Percentiles rank a stretch among this genome's conserved stretches.
Conservation (phyloP, 2,888 invertebrate species). For the Platycheirus rosarum region DNA sequence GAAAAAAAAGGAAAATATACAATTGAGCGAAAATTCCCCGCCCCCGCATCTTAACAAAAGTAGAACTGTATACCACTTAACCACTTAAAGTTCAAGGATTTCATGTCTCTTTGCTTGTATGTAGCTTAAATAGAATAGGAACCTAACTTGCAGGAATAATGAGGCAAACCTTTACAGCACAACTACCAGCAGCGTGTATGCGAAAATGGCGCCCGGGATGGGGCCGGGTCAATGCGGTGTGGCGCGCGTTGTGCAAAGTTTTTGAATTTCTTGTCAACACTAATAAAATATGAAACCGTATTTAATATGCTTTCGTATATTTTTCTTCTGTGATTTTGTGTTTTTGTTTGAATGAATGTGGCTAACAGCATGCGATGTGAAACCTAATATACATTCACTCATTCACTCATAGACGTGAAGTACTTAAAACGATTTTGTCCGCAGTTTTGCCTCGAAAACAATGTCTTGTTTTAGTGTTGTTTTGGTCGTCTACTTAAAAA, state of each 20-base stretch:
- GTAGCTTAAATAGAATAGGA: conserved; percentile 13
- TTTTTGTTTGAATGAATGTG: conserved; percentile 3
- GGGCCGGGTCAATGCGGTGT: not conserved
- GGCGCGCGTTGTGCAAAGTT: conserved; percentile 7
- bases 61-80: conserved; percentile 32
- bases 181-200: not conserved
- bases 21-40: conserved; percentile 20
- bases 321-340: conserved; percentile 1
- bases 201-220: not conserved
- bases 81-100: conserved; percentile 69
- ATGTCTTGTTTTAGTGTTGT: not conserved
- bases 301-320: conserved; percentile 11
- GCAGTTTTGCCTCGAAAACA: conserved; percentile 10
- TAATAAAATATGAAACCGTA: conserved; percentile 34
- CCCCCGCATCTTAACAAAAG: conserved; percentile 1
- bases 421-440: conserved; percentile 1
- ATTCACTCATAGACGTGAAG: not conserved
- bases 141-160: conserved; percentile 31
- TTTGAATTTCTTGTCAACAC: conserved; percentile 39
- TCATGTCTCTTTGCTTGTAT: not conserved
- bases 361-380: conserved; percentile 13
- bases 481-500: not conserved
- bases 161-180: conserved; percentile 20
- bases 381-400: not conserved
- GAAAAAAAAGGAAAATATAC: not conserved